Evolutionary conservation across 2,113 vertebrate genomes (phyloP).

Genomic region (Labrus mixtus): DNA sequence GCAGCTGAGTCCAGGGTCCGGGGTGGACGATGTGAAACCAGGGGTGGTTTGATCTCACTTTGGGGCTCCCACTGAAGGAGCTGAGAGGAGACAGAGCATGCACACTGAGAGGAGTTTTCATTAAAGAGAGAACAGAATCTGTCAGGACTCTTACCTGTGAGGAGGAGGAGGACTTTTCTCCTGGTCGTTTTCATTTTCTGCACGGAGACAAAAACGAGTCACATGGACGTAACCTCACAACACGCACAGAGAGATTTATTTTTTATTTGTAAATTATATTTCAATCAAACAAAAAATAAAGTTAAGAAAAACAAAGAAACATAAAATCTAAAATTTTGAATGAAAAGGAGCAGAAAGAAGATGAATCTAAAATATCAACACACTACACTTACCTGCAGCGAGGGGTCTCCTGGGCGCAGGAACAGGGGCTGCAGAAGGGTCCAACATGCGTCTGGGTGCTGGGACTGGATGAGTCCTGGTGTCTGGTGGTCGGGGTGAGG

Average conservation of each 20-base stretch:
- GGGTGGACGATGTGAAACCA: constrained; percentile 90
- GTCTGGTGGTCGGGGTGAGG: not conserved
- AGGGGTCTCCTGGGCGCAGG: constrained; percentile 26
- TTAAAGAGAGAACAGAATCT: not conserved
- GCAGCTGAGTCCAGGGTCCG: constrained; percentile 89
- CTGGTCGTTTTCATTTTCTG: constrained; percentile 28
- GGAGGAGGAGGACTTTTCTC: constrained; percentile 9
- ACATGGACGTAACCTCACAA: not conserved
- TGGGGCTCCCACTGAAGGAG: constrained; percentile 9
- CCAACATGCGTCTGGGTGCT: constrained; percentile 8
- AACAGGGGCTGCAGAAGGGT: constrained; percentile 35
- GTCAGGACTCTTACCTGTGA: constrained; percentile 54
- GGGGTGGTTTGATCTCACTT: constrained; percentile 85
- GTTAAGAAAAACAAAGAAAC: no score
- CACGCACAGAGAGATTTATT: no score
- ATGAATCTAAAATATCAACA: no score
- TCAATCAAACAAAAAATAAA: no score
- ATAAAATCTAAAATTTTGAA: no score
- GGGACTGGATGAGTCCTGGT: constrained; percentile 39
- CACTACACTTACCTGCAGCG: constrained; percentile 69
- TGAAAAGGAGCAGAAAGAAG: no score
- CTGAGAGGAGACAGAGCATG: not conserved
- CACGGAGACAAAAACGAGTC: not conserved
- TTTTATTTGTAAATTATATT: no score
- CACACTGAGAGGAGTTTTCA: no score